Evolutionary conservation across 2,888 invertebrate genomes (phyloP), one percentile per base, ranked within the genome.

Genomic region (Amitus sp.): DNA sequence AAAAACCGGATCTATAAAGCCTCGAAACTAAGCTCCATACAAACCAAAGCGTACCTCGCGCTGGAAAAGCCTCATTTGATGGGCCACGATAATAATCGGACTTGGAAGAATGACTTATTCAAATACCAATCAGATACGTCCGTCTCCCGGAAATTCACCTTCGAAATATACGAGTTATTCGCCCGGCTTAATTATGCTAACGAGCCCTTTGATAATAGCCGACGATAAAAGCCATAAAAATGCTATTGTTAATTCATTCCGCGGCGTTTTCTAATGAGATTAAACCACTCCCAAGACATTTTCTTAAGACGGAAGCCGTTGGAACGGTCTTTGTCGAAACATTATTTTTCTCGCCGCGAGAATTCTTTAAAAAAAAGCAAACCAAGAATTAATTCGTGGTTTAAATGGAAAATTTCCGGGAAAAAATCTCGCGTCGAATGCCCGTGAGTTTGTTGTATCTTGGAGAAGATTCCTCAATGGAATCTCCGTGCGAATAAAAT

Each of bases 401-500:
- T n/a, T n/a, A n/a, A n/a, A n/a, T n/a, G n/a, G n/a, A n/a, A 23
- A 23, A 23, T 23, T 23, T 23, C 7, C 3, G 4, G 23, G 23
- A 23, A 23, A 23, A 23, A 23, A 7, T 12, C n/a, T 34, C 34
- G 10, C 34, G 34, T 34, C 34, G 34, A 34, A 9, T 34, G 3
- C 4, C n/a, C 4, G n/a, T 4, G 12, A 34, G 10, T 6, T 6
- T 9, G 4, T 3, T 34, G n/a, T 34, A 34, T 34, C 34, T 6
- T 4, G 4, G 34, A n/a, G 13, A 6, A 37, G 62, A 50, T 59
- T 56, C 52, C 49, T 55, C 55, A 63, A 59, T 59, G 59, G 59
- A 51, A 54, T 59, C 58, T 55, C 55, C 59, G 56, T 51, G 59
- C 63, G 59, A 59, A 59, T 46, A 45, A 45, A 45, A 45, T 45